Conservation (phyloP, 1,140 invertebrate genomes). For the Phthorimaea operculella region DNA sequence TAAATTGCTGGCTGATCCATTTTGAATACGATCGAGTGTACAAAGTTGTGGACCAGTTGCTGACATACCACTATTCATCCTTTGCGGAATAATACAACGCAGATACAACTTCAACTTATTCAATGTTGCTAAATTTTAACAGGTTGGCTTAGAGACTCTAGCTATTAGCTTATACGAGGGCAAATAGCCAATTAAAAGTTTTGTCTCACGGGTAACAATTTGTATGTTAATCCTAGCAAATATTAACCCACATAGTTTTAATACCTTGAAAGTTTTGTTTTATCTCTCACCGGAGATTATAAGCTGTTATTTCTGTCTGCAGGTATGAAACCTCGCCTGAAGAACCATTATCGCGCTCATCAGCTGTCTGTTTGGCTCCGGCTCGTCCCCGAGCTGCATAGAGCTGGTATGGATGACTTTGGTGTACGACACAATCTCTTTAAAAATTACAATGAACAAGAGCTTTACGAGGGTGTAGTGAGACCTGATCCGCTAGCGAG, state of each 20-base stretch:
- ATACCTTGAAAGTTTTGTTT: not conserved
- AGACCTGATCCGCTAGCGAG: conserved; percentile 79
- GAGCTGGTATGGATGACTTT: conserved; percentile 88
- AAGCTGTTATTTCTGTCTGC: conserved; percentile 22
- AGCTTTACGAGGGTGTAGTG: conserved; percentile 85
- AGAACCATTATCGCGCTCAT: conserved; percentile 94
- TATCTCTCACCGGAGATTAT: not conserved
- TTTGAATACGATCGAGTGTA: too few relatives aligned
- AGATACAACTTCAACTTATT: too few relatives aligned
- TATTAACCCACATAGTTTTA: conserved; percentile 3
- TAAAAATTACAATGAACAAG: conserved; percentile 82
- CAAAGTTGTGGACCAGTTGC: too few relatives aligned
- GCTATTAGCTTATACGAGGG: too few relatives aligned
- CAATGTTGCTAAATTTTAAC: too few relatives aligned
- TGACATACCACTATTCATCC: too few relatives aligned
- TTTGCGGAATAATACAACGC: too few relatives aligned
- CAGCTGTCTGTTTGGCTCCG: conserved; percentile 94
- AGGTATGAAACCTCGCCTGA: conserved; percentile 90
- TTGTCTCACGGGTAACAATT: conserved; percentile 4
- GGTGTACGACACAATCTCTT: conserved; percentile 86
- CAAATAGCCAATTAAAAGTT: conserved; percentile 4
- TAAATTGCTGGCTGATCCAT: too few relatives aligned
- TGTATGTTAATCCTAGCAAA: conserved; percentile 3
- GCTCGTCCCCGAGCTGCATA: conserved; percentile 91
- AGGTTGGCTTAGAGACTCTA: too few relatives aligned